phyloP scores from a whole-genome alignment of 2,888 invertebrate genomes.

The Carterocephalus palaemon region DNA sequence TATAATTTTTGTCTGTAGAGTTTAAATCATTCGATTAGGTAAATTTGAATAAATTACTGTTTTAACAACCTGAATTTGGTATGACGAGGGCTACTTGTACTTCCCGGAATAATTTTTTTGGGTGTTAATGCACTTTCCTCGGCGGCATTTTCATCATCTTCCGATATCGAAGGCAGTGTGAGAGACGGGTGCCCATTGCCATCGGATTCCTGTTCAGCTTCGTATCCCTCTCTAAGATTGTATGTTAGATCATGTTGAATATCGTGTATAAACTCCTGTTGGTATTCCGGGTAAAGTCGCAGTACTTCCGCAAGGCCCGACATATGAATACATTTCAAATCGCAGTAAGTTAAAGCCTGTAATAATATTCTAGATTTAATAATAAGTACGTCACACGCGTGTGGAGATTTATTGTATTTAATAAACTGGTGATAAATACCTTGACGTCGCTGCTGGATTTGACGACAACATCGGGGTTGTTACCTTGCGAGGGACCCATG shows the following conservation, averaged over 20 bases:
- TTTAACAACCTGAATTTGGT: conserved; percentile 75
- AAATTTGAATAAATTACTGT: conserved; percentile 3
- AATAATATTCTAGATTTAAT: conserved; percentile 23
- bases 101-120: conserved; percentile 78
- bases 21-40: background rate
- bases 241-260: conserved; percentile 97
- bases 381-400: background rate
- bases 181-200: conserved; percentile 88
- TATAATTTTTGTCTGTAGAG: too few relatives aligned
- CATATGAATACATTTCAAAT: conserved; percentile 95
- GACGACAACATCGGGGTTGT: conserved; percentile 87
- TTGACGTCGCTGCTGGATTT: conserved; percentile 97
- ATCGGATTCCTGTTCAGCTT: conserved; percentile 89
- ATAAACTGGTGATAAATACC: conserved; percentile 46
- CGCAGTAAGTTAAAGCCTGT: conserved; percentile 95
- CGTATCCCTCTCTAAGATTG: conserved; percentile 95
- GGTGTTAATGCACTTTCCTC: conserved; percentile 84
- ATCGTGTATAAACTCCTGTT: conserved; percentile 95
- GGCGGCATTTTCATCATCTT: conserved; percentile 94
- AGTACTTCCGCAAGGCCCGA: conserved; percentile 93
- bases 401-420: too few relatives aligned
- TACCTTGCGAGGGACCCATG: conserved; percentile 77
- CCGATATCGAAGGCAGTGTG: conserved; percentile 94
- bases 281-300: conserved; percentile 95
- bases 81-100: conserved; percentile 83